A percentile compares a stretch with the other conserved stretches of the same genome.
phyloP scores from a whole-genome alignment of 2,113 vertebrate genomes.

The Scytalopus superciliaris region DNA sequence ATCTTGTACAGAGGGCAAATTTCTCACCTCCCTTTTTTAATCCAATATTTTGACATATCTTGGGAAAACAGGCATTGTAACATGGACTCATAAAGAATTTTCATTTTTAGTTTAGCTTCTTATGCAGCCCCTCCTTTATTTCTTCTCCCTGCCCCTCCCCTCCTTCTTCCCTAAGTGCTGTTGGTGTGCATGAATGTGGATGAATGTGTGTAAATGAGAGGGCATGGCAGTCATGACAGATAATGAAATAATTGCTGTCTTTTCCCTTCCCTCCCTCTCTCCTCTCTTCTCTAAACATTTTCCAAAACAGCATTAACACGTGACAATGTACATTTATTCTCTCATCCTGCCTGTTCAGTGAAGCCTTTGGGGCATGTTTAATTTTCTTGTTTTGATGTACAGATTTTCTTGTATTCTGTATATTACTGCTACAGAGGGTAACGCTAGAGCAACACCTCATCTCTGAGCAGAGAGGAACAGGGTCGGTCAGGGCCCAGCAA shows the following conservation, averaged over 20 bases:
- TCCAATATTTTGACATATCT: background rate
- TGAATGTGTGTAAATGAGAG: background rate
- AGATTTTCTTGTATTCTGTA: background rate
- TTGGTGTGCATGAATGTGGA: background rate
- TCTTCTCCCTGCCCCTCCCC: background rate
- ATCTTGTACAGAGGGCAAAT: background rate
- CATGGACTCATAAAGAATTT: background rate
- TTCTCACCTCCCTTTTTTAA: background rate
- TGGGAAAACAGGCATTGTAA: background rate
- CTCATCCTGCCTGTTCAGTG: background rate
- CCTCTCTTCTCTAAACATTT: background rate
- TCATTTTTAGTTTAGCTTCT: background rate
- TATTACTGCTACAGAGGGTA: background rate
- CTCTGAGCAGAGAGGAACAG: background rate
- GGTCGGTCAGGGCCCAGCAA: accelerated
- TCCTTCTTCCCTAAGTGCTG: background rate
- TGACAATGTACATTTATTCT: background rate
- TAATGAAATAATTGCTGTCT: background rate
- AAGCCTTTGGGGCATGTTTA: background rate
- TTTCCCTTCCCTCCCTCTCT: background rate
- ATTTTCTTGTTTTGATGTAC: background rate
- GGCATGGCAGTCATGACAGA: background rate
- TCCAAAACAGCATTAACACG: background rate
- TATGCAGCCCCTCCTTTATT: background rate
- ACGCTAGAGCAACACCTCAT: background rate